phyloP scores from a whole-genome alignment of 2,888 invertebrate genomes.

The Stenodera caucasica region DNA sequence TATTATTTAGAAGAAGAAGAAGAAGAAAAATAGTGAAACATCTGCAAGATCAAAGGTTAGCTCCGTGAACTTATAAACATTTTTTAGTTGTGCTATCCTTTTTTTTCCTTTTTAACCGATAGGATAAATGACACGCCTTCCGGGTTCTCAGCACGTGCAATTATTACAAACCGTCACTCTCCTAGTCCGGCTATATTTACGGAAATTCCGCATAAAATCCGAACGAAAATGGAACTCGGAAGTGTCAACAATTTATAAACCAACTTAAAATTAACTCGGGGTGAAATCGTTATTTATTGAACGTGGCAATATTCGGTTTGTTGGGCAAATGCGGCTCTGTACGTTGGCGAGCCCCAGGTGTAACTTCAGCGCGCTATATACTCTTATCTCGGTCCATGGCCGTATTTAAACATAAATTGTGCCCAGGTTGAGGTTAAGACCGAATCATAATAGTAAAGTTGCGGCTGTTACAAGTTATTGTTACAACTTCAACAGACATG shows the following conservation, averaged over 20 bases:
- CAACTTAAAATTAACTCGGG: background rate
- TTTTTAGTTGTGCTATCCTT: constrained; percentile 39
- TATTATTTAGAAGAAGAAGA: constrained; percentile 42
- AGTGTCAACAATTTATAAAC: constrained; percentile 4
- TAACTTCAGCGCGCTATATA: constrained; percentile 17
- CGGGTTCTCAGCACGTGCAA: constrained; percentile 42
- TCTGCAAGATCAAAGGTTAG: constrained; percentile 47
- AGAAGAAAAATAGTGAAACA: constrained; percentile 37
- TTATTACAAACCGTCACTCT: constrained; percentile 38
- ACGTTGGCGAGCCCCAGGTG: constrained; percentile 18
- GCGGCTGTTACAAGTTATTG: constrained; percentile 44
- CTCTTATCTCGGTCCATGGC: constrained; percentile 19
- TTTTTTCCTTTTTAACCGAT: constrained; percentile 33
- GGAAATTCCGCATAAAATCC: background rate
- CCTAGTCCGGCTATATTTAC: constrained; percentile 9
- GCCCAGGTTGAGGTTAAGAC: constrained; percentile 41
- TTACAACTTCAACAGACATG: constrained; percentile 42
- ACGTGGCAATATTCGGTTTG: background rate
- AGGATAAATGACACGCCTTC: constrained; percentile 46
- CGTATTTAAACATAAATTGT: constrained; percentile 31
- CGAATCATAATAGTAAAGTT: constrained; percentile 43
- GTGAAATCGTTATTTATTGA: too few relatives aligned
- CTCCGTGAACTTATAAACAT: constrained; percentile 49
- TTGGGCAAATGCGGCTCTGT: background rate
- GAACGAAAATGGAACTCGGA: constrained; percentile 5